Percentiles rank a stretch among this genome's conserved stretches.
phyloP scores from a whole-genome alignment of 2,113 vertebrate species.

The Pygathrix nemaeus region DNA sequence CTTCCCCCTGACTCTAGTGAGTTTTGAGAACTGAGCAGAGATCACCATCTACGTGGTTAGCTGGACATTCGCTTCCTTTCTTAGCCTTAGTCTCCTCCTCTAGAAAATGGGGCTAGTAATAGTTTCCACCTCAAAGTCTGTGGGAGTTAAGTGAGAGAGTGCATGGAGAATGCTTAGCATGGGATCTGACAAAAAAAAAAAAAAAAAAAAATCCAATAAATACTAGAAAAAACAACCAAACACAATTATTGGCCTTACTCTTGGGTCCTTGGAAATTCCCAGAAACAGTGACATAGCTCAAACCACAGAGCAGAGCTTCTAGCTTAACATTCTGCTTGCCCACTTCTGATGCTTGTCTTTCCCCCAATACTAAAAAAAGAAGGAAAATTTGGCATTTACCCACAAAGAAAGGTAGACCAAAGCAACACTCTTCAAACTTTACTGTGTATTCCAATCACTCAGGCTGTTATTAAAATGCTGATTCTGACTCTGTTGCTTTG shows the following conservation, averaged over 20 bases:
- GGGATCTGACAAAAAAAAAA: not conserved
- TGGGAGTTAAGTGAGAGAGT: not conserved
- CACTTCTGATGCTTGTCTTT: not conserved
- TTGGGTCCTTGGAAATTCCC: not conserved
- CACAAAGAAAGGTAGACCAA: not conserved
- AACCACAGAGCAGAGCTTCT: not conserved
- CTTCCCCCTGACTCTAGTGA: not conserved
- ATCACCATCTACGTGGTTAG: not conserved
- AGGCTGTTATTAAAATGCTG: not conserved
- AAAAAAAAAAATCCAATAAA: not conserved
- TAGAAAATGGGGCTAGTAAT: not conserved
- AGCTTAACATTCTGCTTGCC: not conserved
- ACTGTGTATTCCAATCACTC: rapidly evolving
- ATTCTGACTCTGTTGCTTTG: not conserved
- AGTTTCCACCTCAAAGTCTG: not conserved
- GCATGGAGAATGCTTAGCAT: not conserved
- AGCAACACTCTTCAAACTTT: not conserved
- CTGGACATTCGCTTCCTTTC: not conserved
- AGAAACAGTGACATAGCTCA: not conserved
- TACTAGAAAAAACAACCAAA: not conserved
- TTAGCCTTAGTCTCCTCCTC: not conserved
- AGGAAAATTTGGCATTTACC: not conserved
- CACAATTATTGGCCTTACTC: not conserved
- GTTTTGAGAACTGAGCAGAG: not conserved
- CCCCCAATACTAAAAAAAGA: not conserved